These are phyloP conservation scores for Chiridota heheva DNA, from an alignment of 35 echinoderm and acorn worm genomes.

Conservation along the genomic window DNA sequence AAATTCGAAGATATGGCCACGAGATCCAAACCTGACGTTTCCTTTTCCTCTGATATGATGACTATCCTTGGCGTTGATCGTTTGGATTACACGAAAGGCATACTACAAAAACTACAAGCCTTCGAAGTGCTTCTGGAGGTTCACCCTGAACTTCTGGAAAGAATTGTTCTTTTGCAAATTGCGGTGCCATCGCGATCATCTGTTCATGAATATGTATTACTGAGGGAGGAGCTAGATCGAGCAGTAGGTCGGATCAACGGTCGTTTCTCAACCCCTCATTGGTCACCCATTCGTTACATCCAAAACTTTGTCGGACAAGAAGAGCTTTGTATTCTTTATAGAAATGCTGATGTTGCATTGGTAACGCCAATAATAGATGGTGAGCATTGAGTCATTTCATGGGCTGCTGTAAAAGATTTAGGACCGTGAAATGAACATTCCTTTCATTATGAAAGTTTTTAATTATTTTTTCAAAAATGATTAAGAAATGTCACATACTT, in stretches of 20 bases:
- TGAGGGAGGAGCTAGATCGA: constrained; percentile 3
- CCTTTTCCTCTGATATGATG: too few relatives aligned
- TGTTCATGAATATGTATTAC: not conserved
- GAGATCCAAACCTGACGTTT: not conserved
- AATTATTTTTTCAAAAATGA: too few relatives aligned
- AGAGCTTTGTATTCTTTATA: not conserved
- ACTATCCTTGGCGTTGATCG: constrained; percentile 13
- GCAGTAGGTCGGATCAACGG: constrained; percentile 11
- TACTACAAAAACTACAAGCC: not conserved
- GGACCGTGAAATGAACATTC: too few relatives aligned
- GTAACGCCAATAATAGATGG: constrained; percentile 10
- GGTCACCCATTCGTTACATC: constrained; percentile 22
- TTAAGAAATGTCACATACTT: too few relatives aligned
- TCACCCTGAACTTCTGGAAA: not conserved
- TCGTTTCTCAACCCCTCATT: not conserved
- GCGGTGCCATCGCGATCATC: not conserved
- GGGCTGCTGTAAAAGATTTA: too few relatives aligned
- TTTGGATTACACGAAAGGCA: constrained; percentile 10
- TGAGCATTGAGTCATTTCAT: too few relatives aligned
- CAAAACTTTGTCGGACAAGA: not conserved
- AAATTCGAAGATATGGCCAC: not conserved
- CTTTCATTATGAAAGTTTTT: too few relatives aligned
- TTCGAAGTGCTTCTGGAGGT: not conserved
- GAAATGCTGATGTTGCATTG: not conserved
- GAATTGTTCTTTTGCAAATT: not conserved